Evolutionary conservation across 2,113 vertebrate species (phyloP).

Genomic region (Connochaetes taurinus): DNA sequence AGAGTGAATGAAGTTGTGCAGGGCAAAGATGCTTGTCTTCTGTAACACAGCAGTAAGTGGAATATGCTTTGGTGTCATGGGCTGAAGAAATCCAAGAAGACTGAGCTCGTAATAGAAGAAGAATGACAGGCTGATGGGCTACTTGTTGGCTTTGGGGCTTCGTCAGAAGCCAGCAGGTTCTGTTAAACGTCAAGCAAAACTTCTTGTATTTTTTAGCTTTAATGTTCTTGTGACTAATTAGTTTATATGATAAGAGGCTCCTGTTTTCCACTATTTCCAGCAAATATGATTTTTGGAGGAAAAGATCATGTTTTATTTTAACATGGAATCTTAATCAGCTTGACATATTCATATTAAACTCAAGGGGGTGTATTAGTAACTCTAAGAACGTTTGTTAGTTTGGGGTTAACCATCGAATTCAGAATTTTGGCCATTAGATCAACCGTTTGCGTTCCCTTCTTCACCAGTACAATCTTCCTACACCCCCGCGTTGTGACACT

Average conservation of each 20-base stretch:
- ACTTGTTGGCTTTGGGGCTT: rapidly evolving
- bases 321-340: neutral
- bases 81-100: neutral
- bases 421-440: neutral
- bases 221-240: neutral
- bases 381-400: neutral
- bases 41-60: neutral
- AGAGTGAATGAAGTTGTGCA: neutral
- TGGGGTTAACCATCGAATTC: neutral
- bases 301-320: neutral
- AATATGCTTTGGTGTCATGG: neutral
- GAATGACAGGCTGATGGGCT: neutral
- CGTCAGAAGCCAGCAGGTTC: neutral
- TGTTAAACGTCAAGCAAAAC: neutral
- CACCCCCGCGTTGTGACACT: neutral
- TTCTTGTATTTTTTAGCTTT: neutral
- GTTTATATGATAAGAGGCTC: neutral
- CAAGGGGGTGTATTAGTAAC: neutral
- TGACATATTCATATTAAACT: neutral
- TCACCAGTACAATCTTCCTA: neutral
- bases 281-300: neutral
- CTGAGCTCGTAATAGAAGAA: rapidly evolving
- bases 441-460: neutral
- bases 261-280: neutral
- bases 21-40: neutral